Conservation (phyloP, 2,113 vertebrate species). For the Rhinolophus sinicus region DNA sequence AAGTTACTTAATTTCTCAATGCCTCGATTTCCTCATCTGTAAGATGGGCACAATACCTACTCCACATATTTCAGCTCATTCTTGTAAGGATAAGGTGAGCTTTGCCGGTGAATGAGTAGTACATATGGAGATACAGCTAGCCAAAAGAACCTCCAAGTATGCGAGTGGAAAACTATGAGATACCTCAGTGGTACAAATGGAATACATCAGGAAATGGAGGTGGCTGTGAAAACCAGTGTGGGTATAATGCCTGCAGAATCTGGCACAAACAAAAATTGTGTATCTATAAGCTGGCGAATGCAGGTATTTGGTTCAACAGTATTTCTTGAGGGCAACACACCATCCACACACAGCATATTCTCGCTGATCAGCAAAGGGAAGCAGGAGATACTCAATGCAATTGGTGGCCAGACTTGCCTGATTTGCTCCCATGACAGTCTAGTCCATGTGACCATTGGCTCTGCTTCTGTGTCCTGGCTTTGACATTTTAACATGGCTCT, state of each 20-base stretch:
- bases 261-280: not conserved
- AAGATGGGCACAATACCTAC: not conserved
- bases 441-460: not conserved
- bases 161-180: not conserved
- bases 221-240: not conserved
- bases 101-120: not conserved
- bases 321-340: not conserved
- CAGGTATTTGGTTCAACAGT: not conserved
- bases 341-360: not conserved
- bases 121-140: not conserved
- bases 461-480: not conserved
- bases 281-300: not conserved
- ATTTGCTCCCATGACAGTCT: not conserved
- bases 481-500: conserved; percentile 1
- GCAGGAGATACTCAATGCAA: not conserved
- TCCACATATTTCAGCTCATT: not conserved
- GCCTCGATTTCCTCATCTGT: not conserved
- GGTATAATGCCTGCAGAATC: not conserved
- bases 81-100: not conserved
- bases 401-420: not conserved
- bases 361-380: not conserved
- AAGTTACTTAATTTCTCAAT: not conserved
- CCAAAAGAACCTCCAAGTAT: not conserved
- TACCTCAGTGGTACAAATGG: not conserved
- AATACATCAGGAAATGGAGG: not conserved